A percentile compares a stretch with the other conserved stretches of the same genome.
These are phyloP conservation scores for Cliona cf. orientalis DNA, from an alignment of 37 sponge, comb jelly and placozoan species.

Conservation along the genomic window DNA sequence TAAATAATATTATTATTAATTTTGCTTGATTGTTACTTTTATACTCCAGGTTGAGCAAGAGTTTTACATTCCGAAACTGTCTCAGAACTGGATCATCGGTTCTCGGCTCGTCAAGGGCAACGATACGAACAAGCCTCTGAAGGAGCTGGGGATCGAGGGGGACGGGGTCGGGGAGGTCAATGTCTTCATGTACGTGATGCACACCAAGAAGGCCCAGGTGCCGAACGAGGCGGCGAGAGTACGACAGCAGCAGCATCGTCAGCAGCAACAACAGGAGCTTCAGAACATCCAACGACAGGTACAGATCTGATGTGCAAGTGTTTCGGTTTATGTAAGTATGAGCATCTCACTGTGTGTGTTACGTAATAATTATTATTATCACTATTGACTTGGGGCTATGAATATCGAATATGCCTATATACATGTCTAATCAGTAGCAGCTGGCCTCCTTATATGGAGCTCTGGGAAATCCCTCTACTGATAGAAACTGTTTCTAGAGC, in stretches of 20 bases:
- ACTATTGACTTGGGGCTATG: too few species aligned
- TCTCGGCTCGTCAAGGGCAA: conserved; percentile 27
- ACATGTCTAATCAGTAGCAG: too few species aligned
- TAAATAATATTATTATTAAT: not conserved
- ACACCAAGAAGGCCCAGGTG: conserved; percentile 66
- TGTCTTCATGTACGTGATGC: conserved; percentile 72
- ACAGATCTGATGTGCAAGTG: too few species aligned
- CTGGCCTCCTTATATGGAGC: too few species aligned
- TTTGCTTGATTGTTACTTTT: not conserved
- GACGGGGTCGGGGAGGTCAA: not conserved
- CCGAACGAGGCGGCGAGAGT: conserved; percentile 31
- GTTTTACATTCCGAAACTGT: conserved; percentile 41
- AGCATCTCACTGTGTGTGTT: too few species aligned
- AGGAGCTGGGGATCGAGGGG: conserved; percentile 21
- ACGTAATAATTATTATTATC: too few species aligned
- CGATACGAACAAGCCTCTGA: conserved; percentile 24
- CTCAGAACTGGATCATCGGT: conserved; percentile 82
- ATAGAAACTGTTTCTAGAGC: too few species aligned
- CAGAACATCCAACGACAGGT: too few species aligned
- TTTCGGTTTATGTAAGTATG: too few species aligned
- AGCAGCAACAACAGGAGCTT: conserved; percentile 29
- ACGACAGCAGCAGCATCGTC: conserved; percentile 23
- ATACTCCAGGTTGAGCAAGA: conserved; percentile 53
- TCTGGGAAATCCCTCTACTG: too few species aligned
- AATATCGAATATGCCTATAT: too few species aligned